A percentile compares a stretch with the other conserved stretches of the same genome.
Evolutionary conservation across 2,888 invertebrate species (phyloP).

Genomic region (Acleris cristana): DNA sequence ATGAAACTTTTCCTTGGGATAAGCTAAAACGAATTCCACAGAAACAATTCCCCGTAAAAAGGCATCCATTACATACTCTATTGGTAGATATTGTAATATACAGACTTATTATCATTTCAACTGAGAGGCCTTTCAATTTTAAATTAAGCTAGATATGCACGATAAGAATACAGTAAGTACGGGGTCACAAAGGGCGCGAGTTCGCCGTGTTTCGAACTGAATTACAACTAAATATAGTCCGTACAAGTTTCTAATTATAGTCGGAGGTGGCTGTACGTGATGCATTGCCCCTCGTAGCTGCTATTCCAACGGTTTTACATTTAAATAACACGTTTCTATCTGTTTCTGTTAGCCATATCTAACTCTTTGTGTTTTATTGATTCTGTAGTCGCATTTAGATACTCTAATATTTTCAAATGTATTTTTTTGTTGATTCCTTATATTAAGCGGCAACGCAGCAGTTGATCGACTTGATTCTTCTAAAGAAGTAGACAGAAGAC

Average conservation of each 20-base stretch:
- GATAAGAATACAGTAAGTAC: constrained; percentile 41
- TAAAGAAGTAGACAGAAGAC: no score
- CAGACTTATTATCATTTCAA: neutral
- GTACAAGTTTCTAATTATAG: constrained; percentile 67
- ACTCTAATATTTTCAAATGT: no score
- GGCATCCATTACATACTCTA: neutral
- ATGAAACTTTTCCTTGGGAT: no score
- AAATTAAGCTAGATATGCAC: constrained; percentile 36
- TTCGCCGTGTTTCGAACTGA: constrained; percentile 55
- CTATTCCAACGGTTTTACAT: constrained; percentile 43
- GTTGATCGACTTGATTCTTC: no score
- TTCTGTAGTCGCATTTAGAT: neutral
- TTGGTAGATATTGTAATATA: neutral
- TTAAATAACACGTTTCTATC: constrained; percentile 41
- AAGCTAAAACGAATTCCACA: no score
- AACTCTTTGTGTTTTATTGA: constrained; percentile 26
- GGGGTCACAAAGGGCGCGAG: constrained; percentile 57
- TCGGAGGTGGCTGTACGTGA: constrained; percentile 49
- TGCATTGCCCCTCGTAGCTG: constrained; percentile 41
- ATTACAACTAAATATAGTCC: constrained; percentile 52
- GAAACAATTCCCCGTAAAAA: no score
- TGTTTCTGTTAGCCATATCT: constrained; percentile 16
- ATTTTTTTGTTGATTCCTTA: no score
- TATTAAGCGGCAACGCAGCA: no score
- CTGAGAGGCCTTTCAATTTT: neutral